phyloP scores from a whole-genome alignment of 2,797 vertebrate species.

The Semotilus atromaculatus region DNA sequence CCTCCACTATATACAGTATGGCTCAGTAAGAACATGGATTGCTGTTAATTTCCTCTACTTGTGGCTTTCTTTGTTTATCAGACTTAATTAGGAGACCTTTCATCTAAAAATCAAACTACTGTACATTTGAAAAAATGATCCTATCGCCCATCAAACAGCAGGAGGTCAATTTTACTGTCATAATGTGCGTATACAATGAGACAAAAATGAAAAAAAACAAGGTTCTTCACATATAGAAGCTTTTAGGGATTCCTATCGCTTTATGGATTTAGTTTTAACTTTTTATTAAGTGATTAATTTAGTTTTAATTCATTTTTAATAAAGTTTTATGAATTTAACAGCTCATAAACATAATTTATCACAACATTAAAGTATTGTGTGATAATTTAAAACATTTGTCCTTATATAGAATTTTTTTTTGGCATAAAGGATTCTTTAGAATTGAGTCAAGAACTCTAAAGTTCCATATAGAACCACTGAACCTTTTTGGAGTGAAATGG shows the following conservation, averaged over 20 bases:
- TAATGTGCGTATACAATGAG: not conserved
- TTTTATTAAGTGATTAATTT: not conserved
- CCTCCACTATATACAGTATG: not conserved
- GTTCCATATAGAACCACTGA: too few relatives aligned
- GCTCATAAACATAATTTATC: not conserved
- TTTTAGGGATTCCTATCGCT: not conserved
- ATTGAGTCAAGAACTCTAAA: too few relatives aligned
- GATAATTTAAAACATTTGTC: not conserved
- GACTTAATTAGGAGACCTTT: not conserved
- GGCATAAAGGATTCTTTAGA: not conserved
- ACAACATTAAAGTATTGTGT: not conserved
- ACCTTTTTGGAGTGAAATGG: too few relatives aligned
- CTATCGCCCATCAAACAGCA: not conserved
- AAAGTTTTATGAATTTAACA: not conserved
- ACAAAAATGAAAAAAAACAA: not conserved
- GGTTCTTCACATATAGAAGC: not conserved
- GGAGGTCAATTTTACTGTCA: not conserved
- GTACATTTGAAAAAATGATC: not conserved
- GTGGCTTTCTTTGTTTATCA: slow-evolving; percentile 15
- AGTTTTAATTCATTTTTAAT: not conserved
- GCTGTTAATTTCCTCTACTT: not conserved
- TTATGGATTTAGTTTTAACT: not conserved
- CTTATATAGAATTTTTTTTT: not conserved
- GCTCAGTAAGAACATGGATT: not conserved
- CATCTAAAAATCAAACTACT: not conserved